Conservation (phyloP, 2,113 vertebrate genomes). For the Guaruba guarouba region DNA sequence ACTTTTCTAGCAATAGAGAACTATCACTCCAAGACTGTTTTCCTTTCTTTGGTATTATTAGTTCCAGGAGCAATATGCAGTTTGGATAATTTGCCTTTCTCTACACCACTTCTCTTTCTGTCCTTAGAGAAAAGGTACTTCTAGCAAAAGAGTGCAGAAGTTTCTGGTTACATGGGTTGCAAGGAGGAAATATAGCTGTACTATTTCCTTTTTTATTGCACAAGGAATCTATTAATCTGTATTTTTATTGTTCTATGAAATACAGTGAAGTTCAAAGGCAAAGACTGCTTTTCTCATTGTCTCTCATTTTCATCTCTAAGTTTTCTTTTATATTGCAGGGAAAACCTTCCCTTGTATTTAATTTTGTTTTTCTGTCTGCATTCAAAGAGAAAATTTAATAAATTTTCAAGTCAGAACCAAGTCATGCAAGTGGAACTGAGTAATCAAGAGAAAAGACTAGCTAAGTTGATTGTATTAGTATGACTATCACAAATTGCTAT, state of each 20-base stretch:
- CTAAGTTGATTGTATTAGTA: not conserved
- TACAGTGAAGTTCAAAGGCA: not conserved
- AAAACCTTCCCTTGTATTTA: not conserved
- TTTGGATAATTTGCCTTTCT: not conserved
- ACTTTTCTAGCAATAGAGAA: not conserved
- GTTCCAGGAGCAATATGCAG: not conserved
- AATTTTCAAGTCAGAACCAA: not conserved
- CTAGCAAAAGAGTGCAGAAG: not conserved
- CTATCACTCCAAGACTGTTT: not conserved
- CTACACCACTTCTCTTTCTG: not conserved
- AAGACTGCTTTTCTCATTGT: not conserved
- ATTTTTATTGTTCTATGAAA: slow-evolving; percentile 30
- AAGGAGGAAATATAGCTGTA: not conserved
- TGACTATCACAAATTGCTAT: not conserved
- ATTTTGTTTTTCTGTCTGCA: not conserved
- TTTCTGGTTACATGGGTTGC: not conserved
- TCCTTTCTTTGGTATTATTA: not conserved
- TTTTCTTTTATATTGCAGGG: not conserved
- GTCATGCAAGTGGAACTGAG: not conserved
- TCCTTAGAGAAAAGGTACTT: not conserved
- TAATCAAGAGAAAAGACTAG: not conserved
- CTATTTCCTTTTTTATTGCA: slow-evolving; percentile 40
- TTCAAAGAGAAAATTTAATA: not conserved
- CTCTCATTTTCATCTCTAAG: not conserved
- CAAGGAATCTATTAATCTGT: slow-evolving; percentile 8